A percentile compares a stretch with the other conserved stretches of the same genome.
These are phyloP conservation scores for Anableps anableps DNA, from an alignment of 2,797 vertebrate genomes.

Conservation along the genomic window DNA sequence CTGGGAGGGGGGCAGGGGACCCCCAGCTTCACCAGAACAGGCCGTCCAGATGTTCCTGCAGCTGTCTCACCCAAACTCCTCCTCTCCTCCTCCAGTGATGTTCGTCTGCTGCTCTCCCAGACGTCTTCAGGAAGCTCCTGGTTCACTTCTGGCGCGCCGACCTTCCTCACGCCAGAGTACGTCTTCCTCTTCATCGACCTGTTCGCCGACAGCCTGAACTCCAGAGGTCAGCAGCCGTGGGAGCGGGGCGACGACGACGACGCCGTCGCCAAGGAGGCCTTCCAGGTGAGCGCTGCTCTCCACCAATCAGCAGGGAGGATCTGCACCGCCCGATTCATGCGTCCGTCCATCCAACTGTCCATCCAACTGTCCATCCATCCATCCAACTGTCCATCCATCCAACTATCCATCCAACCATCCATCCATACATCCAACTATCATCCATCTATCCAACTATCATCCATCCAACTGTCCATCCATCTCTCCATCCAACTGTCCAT, in stretches of 20 bases:
- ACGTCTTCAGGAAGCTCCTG: slow-evolving; percentile 89
- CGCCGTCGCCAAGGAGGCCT: slow-evolving; percentile 82
- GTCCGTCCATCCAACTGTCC: no score
- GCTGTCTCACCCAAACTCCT: slow-evolving; percentile 1
- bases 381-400: no score
- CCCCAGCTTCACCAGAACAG: no score
- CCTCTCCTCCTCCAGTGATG: slow-evolving; percentile 81
- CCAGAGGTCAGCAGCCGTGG: slow-evolving; percentile 82
- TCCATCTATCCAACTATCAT: no score
- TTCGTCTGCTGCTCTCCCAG: slow-evolving; percentile 89
- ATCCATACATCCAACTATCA: no score
- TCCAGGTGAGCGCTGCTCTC: slow-evolving; percentile 74
- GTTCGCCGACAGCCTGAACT: slow-evolving; percentile 86
- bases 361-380: no score
- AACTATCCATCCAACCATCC: no score
- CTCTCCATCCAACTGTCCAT: no score
- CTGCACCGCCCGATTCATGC: no score
- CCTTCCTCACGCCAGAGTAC: slow-evolving; percentile 83
- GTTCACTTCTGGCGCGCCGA: slow-evolving; percentile 81
- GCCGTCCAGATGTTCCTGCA: no score
- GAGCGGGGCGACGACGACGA: slow-evolving; percentile 84
- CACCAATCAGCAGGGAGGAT: not conserved
- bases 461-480: no score
- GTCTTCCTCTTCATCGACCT: slow-evolving; percentile 94
- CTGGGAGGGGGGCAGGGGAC: no score